These are phyloP conservation scores for Aphaenogaster rudis DNA, from an alignment of 1,140 invertebrate genomes.

Conservation along the genomic window DNA sequence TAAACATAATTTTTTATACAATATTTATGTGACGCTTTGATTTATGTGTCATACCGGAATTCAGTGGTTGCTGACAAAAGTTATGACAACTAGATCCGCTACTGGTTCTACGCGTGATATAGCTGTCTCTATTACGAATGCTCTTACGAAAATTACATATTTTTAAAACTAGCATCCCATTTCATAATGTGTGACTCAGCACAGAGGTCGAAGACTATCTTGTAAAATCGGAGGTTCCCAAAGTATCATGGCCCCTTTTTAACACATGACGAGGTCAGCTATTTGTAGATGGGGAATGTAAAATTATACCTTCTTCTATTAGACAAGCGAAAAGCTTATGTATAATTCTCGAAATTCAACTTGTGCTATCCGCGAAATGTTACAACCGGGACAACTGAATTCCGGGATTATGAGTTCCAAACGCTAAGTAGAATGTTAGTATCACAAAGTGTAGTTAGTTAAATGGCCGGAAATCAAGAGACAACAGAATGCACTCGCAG, in stretches of 20 bases:
- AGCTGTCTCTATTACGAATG: not conserved
- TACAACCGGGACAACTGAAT: slow-evolving; percentile 30
- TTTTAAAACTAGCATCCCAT: slow-evolving; percentile 3
- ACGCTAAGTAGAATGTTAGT: slow-evolving; percentile 40
- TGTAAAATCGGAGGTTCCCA: not conserved
- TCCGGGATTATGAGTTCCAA: slow-evolving; percentile 29
- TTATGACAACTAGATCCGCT: not conserved
- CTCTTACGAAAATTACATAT: slow-evolving; percentile 8
- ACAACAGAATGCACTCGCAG: slow-evolving; percentile 24
- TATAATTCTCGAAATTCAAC: slow-evolving; percentile 44
- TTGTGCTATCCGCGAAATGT: slow-evolving; percentile 16
- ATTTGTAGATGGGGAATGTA: slow-evolving; percentile 28
- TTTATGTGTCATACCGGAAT: not conserved
- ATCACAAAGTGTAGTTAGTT: slow-evolving; percentile 30
- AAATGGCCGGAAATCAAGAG: not conserved
- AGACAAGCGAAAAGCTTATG: slow-evolving; percentile 6
- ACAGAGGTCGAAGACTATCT: slow-evolving; percentile 7
- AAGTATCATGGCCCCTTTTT: slow-evolving; percentile 22
- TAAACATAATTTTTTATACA: not conserved
- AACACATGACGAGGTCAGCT: slow-evolving; percentile 44
- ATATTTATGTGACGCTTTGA: not conserved
- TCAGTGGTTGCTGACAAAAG: not conserved
- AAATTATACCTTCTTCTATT: slow-evolving; percentile 24
- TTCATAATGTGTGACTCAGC: slow-evolving; percentile 2
- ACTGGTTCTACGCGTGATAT: not conserved